These are phyloP conservation scores for Blastomussa wellsi DNA, from an alignment of 92 coral and sea anemone species.

Conservation along the genomic window DNA sequence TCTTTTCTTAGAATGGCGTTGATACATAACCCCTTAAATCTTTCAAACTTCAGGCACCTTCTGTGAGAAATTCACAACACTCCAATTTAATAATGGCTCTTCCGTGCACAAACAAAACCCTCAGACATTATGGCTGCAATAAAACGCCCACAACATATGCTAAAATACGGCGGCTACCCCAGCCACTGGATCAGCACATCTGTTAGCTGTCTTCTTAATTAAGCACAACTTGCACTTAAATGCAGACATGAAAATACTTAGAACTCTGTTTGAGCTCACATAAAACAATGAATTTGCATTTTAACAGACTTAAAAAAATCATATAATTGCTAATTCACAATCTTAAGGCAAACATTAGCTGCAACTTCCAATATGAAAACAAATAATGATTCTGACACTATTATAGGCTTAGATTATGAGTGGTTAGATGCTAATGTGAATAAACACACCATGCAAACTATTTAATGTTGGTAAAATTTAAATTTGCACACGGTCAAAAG, in stretches of 20 bases:
- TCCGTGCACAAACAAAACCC: slow-evolving; percentile 3
- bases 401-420: background rate
- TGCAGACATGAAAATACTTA: background rate
- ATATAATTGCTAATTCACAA: background rate
- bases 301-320: background rate
- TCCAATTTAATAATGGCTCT: slow-evolving; percentile 13
- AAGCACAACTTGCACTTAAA: background rate
- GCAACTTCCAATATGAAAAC: background rate
- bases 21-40: background rate
- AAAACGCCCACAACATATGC: background rate
- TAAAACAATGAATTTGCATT: background rate
- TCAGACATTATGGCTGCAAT: slow-evolving; percentile 17
- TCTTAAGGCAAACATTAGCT: background rate
- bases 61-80: background rate
- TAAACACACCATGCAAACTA: background rate
- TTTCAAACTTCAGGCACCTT: background rate
- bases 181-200: background rate
- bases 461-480: background rate
- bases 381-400: background rate
- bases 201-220: background rate
- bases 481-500: background rate
- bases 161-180: background rate
- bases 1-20: background rate
- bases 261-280: no score
- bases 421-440: background rate